phyloP scores from a whole-genome alignment of 2,797 vertebrate genomes.

The Pseudotriccus pelzelni region DNA sequence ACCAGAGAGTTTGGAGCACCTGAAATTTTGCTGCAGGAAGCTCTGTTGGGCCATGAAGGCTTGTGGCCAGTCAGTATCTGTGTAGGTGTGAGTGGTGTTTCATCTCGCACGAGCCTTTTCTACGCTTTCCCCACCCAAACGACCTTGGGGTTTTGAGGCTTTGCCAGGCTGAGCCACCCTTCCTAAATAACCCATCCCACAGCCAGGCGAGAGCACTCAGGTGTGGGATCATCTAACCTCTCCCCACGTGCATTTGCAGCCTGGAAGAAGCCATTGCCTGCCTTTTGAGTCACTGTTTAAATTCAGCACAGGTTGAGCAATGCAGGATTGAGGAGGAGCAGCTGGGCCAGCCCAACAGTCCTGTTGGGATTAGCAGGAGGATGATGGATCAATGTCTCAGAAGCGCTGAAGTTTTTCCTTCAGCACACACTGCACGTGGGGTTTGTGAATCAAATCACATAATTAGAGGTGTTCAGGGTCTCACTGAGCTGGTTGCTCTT shows the following conservation, averaged over 20 bases:
- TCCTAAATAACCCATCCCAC: not conserved
- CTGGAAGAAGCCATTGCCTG: not conserved
- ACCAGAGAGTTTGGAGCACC: not conserved
- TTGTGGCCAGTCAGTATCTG: not conserved
- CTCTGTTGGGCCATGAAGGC: not conserved
- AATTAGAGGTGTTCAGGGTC: not conserved
- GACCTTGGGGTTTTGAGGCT: not conserved
- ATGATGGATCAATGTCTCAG: not conserved
- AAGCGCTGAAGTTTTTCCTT: not conserved
- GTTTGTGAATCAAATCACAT: not conserved
- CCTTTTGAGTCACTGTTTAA: not conserved
- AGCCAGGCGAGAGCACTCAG: not conserved
- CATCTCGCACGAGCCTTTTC: not conserved
- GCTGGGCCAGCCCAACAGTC: not conserved
- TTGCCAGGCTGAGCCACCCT: not conserved
- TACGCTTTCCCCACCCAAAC: not conserved
- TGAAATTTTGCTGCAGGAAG: not conserved
- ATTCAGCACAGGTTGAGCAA: not conserved
- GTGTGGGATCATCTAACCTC: not conserved
- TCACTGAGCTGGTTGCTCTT: not conserved
- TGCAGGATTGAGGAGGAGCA: not conserved
- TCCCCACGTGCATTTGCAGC: not conserved
- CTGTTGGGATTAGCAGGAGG: not conserved
- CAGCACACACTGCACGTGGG: not conserved
- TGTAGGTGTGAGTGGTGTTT: not conserved